Percentiles rank a stretch among this genome's conserved stretches.
Conservation (phyloP, 2,888 invertebrate genomes). For the Autographa pulchrina region DNA sequence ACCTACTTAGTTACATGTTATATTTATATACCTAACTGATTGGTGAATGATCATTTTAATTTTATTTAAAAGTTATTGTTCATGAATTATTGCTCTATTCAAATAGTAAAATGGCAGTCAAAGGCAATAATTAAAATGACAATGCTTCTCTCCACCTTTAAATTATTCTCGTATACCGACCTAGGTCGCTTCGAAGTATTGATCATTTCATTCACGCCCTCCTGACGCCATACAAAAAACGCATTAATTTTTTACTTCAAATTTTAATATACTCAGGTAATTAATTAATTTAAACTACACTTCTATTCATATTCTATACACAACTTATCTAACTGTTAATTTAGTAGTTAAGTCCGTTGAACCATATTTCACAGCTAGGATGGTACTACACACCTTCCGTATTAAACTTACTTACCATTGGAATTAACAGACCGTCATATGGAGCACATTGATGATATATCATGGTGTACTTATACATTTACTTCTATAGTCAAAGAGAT, state of each 20-base stretch:
- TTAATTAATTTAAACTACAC: neutral
- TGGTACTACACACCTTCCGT: neutral
- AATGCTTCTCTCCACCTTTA: too few relatives aligned
- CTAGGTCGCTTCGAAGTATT: too few relatives aligned
- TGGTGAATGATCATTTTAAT: too few relatives aligned
- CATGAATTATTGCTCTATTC: too few relatives aligned
- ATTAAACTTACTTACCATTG: neutral
- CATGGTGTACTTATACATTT: neutral
- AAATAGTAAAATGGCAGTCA: too few relatives aligned
- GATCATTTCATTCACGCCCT: too few relatives aligned
- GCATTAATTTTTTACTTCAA: neutral
- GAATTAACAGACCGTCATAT: constrained; percentile 42
- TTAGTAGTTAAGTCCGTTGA: neutral
- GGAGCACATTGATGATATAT: neutral
- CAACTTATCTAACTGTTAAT: neutral
- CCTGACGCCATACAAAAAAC: too few relatives aligned
- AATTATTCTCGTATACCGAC: too few relatives aligned
- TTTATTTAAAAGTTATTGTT: too few relatives aligned
- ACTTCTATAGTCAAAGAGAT: neutral
- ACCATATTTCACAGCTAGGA: constrained; percentile 6
- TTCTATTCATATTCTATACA: neutral
- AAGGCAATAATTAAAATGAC: too few relatives aligned
- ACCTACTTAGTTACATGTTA: too few relatives aligned
- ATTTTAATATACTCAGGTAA: neutral
- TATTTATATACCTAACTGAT: too few relatives aligned